Evolutionary conservation across 2,797 vertebrate species (phyloP), one percentile per base, ranked within the genome.

Genomic region (Steatocranus sp.): DNA sequence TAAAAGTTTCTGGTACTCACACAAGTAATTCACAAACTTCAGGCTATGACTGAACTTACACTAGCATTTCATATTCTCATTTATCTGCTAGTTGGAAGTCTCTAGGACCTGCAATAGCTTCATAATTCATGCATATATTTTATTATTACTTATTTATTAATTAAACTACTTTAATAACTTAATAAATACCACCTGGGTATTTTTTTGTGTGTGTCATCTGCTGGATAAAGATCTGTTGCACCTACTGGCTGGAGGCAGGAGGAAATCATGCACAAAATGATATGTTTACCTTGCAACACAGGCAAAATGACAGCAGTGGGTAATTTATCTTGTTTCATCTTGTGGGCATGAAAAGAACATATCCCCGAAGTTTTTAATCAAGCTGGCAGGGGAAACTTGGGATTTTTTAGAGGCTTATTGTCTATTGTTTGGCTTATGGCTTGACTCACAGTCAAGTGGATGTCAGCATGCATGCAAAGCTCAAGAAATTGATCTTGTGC

Each of bases 401-500:
- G 78, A 58, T 82, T 83, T 61, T 89, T 86, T 79, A 66, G 78
- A 25, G 83, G 74, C 76, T 90, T 86, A 88, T 83, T 83, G 81
- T 91, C 82, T 87, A 86, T 87, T 82, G 86, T 74, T 7, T 2
- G 23, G n/a, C 53, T 86, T 81, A 61, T 83, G 80, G 68, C 75
- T 81, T 27, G 78, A 84, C 86, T 82, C 9, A 12, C 25, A 25
- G 86, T 83, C 7, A 48, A 89, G 82, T 63, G 46, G 88, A 91
- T 63, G 90, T 88, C 83, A 84, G 82, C 83, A 58, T 93, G 85
- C 84, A 88, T 86, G 87, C 49, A 27, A 81, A 66, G 88, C 48
- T 87, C 82, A 92, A 89, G 88, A 90, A 93, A 92, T 84, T 92
- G 82, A 91, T 88, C 91, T 73, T 2, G 6, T 74, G 68, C 66